A percentile compares a stretch with the other conserved stretches of the same genome.
Conservation (phyloP, 1,140 invertebrate species). For the Cotesia chilonis region DNA sequence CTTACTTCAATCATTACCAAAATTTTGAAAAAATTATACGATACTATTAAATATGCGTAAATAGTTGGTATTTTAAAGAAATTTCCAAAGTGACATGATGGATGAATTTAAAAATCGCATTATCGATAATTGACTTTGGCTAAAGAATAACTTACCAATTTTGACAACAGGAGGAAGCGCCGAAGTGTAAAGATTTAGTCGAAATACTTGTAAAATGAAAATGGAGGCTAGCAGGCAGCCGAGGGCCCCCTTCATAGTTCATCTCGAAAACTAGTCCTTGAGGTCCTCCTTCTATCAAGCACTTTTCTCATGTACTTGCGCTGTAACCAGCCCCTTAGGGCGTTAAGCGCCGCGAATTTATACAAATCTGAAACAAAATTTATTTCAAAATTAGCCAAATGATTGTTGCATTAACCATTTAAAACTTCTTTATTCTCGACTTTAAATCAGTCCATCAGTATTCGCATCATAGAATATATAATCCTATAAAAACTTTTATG, state of each 20-base stretch:
- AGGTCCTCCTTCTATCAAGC: conserved; percentile 29
- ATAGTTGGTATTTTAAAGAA: too few species aligned
- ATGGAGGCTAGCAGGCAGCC: conserved; percentile 64
- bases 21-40: too few species aligned
- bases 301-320: conserved; percentile 23
- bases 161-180: conserved; percentile 62
- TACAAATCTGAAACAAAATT: conserved; percentile 27
- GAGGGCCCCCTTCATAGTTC: conserved; percentile 64
- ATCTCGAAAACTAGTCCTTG: conserved; percentile 60
- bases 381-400: neutral
- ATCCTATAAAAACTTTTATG: neutral
- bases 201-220: conserved; percentile 57
- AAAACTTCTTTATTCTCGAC: neutral
- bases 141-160: conserved; percentile 57
- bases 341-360: conserved; percentile 12
- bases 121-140: too few species aligned
- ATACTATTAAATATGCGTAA: too few species aligned
- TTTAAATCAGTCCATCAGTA: neutral
- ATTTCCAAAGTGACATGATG: too few species aligned
- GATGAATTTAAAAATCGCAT: too few species aligned
- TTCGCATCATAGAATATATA: neutral
- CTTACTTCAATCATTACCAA: too few species aligned
- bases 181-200: conserved; percentile 51
- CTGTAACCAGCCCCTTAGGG: conserved; percentile 30
- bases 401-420: too few species aligned